Evolutionary conservation across 2,113 vertebrate genomes (phyloP), one percentile per base, ranked within the genome.

Genomic region (Haplotaxodon microlepis): DNA sequence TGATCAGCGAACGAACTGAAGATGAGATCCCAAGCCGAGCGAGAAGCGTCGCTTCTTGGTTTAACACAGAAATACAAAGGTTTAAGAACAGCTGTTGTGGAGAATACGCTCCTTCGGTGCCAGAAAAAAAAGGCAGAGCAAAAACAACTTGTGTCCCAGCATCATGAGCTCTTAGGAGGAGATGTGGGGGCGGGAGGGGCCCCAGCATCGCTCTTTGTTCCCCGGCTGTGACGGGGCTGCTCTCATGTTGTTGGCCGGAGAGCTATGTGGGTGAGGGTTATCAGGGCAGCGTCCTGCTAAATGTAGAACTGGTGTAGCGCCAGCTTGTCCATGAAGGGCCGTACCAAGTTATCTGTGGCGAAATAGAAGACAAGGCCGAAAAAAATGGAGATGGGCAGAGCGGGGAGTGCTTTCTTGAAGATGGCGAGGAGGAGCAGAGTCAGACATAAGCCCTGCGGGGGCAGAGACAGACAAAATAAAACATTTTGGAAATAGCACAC

Each of bases 301-400:
- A 99, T 98, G 97, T 99, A 99, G 97, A 99, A 99, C 81, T 99
- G 98, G 96, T 99, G 98, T 40, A 97, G 98, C 2, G 98, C 98
- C 93, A 99, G 96, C 88, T 98, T 96, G 96, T 99, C 98, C 98
- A 99, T 99, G 92, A 99, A 99, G 51, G 99, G 98, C 82, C 97
- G 98, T 76, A 99, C 98, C 91, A 99, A 95, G 95, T 99, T 98
- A 95, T 99, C 99, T 78, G 99, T 99, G 92, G 98, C 98, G 78
- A 99, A 99, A 96, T 99, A 99, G 96, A 99, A 99, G 94, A 99
- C 97, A 42, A 99, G 97, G 93, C 99, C 99, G 56, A 99, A 99
- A 5, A 98, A 99, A 84, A 99, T 99, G 79, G 99, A 99, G 95
- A 99, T 99, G 83, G 99, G 99, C 86, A 99, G 97, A 71, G 99